Evolutionary conservation across 1,140 invertebrate genomes (phyloP).

Genomic region (Ceratitis capitata): DNA sequence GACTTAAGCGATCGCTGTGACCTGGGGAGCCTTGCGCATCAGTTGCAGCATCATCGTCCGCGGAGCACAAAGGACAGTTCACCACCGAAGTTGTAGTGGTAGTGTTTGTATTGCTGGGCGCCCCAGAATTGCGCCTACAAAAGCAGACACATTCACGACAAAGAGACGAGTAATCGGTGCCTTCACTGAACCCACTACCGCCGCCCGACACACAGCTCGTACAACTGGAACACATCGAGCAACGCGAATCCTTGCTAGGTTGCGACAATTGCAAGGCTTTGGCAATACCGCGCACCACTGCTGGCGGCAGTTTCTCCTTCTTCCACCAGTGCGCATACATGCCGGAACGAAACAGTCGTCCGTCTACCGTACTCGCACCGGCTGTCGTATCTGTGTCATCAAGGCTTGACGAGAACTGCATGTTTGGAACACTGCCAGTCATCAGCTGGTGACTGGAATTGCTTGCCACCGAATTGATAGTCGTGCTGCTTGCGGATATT

Average conservation of each 20-base stretch:
- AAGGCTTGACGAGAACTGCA: background rate
- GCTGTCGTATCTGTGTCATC: background rate
- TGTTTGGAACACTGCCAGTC: background rate
- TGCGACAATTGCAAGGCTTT: constrained; percentile 47
- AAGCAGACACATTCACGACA: constrained; percentile 54
- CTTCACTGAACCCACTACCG: constrained; percentile 58
- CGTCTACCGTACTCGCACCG: background rate
- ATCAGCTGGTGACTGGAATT: background rate
- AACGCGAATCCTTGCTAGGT: constrained; percentile 50
- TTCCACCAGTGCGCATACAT: constrained; percentile 93
- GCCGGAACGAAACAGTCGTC: constrained; percentile 75
- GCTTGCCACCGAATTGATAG: constrained; percentile 44
- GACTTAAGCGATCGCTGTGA: background rate
- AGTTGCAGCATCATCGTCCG: constrained; percentile 23
- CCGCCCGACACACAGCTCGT: constrained; percentile 51
- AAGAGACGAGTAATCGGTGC: constrained; percentile 54
- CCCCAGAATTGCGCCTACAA: background rate
- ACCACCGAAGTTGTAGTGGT: constrained; percentile 48
- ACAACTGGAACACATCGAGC: constrained; percentile 50
- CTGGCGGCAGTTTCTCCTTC: constrained; percentile 81
- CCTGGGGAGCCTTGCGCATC: background rate
- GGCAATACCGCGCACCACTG: constrained; percentile 69
- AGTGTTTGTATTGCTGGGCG: constrained; percentile 51
- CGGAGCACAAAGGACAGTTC: constrained; percentile 56
- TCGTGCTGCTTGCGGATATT: constrained; percentile 59